Base-by-base conservation (phyloP, 2,888 invertebrate species). In the Calameuta filiformis region DNA sequence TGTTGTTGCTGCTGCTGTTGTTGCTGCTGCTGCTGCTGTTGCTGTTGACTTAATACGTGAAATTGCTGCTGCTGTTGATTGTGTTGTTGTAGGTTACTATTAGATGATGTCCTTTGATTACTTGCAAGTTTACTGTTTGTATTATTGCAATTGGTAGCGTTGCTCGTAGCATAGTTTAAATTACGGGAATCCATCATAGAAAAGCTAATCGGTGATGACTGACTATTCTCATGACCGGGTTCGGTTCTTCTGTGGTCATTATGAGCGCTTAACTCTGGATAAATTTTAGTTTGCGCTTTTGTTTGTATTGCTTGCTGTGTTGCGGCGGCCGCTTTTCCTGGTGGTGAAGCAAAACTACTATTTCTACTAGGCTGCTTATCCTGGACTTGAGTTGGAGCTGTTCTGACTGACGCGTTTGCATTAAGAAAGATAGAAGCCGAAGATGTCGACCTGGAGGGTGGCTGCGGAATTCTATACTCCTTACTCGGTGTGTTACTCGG, bases 261-360 rank as follows among this genome's bases (percentile, higher is more conserved):
- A 75, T 92, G 92, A 76, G 83, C 90, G 11, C 85, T 85, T 84
- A 95, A 86, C 87, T 96, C 96, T 77, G 96, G 95, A 91, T 96
- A 96, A 86, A 95, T 94, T 93, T 96, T 96, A 85, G 95, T 94
- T 92, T 96, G 95, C 83, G 95, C 95, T 92, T 96, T 96, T 81
- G 95, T 95, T 91, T 96, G 96, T 84, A 95, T 94, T 31, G 81
- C 81, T 73, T 88, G 88, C 35, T 86, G 88, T 1, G 83, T 69
- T 9, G 86, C 75, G 15, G 84, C 77, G 6, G 82, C 80, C 6
- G 83, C 69, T 82, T 90, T 90, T 31, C 85, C 88, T 82, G 93
- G 92, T 69, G 93, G 94, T 34, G 94, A 93, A 68, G 94, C 92
- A 89, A 94, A 94, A 85, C 92, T 93, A 85, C 87, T 89, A 83